These are phyloP conservation scores for Sipha maydis DNA, from an alignment of 2,888 invertebrate species.

Conservation along the genomic window DNA sequence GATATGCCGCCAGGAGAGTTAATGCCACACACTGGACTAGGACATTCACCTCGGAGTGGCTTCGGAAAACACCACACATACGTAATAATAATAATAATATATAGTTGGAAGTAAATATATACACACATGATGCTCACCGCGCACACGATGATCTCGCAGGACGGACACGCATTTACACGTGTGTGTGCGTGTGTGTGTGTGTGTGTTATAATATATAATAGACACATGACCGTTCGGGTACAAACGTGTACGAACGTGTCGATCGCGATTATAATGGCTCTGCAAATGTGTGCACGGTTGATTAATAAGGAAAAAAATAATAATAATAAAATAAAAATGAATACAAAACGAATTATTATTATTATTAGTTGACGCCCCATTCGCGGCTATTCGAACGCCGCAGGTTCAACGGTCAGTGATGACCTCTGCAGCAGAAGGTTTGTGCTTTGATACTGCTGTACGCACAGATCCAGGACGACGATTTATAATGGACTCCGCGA, in stretches of 20 bases:
- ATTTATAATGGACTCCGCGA: conserved; percentile 24
- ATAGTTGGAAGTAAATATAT: conserved; percentile 39
- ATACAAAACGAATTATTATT: conserved; percentile 23
- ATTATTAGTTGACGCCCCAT: conserved; percentile 1
- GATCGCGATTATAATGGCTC: conserved; percentile 42
- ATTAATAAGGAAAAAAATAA: neutral
- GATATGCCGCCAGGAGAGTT: conserved; percentile 55
- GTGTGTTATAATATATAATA: neutral
- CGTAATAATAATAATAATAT: conserved; percentile 28
- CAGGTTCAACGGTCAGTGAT: conserved; percentile 59
- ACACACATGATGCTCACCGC: conserved; percentile 6
- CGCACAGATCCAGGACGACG: neutral
- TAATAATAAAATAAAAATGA: neutral
- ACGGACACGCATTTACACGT: conserved; percentile 8
- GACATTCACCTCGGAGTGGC: conserved; percentile 57
- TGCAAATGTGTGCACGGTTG: conserved; percentile 34
- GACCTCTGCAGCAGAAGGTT: conserved; percentile 42
- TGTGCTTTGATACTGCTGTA: neutral
- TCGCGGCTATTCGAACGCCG: neutral
- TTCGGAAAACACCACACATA: conserved; percentile 41
- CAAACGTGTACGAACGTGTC: neutral
- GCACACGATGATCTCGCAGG: neutral
- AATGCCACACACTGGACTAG: conserved; percentile 57
- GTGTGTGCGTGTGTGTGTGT: neutral
- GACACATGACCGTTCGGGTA: neutral